phyloP scores from a whole-genome alignment of 2,888 invertebrate genomes.

The Melolontha melolontha region DNA sequence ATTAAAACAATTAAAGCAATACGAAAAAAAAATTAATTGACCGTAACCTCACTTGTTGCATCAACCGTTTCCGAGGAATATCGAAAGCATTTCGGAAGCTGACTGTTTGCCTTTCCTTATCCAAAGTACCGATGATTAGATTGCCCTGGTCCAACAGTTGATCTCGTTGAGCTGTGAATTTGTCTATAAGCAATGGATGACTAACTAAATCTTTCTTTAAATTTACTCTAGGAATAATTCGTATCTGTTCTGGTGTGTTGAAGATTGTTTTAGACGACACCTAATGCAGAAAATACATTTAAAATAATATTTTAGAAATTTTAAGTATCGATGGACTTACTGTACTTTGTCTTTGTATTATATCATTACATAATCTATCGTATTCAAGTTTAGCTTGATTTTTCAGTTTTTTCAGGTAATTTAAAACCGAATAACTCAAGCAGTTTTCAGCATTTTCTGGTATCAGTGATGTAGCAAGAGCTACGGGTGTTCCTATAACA shows the following conservation, averaged over 20 bases:
- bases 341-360: conserved; percentile 72
- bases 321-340: conserved; percentile 53
- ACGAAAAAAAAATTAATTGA: not conserved
- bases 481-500: conserved; percentile 74
- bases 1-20: conserved; percentile 5
- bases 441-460: conserved; percentile 95
- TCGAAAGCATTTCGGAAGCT: conserved; percentile 96
- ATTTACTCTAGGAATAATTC: conserved; percentile 67
- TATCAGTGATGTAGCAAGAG: conserved; percentile 84
- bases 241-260: conserved; percentile 64
- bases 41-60: conserved; percentile 77
- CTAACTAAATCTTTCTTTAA: conserved; percentile 84
- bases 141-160: conserved; percentile 89
- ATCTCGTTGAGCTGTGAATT: conserved; percentile 84
- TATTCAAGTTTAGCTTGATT: conserved; percentile 93
- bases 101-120: conserved; percentile 68
- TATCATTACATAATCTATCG: conserved; percentile 86
- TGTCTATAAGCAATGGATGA: conserved; percentile 85
- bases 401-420: conserved; percentile 95
- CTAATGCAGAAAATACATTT: conserved; percentile 31
- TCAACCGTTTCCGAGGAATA: conserved; percentile 87
- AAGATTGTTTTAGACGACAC: conserved; percentile 44
- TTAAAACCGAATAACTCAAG: conserved; percentile 91
- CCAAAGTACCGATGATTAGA: conserved; percentile 79
- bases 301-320: not conserved